Evolutionary conservation across 2,113 vertebrate species (phyloP).

Genomic region (Lasiurus borealis): DNA sequence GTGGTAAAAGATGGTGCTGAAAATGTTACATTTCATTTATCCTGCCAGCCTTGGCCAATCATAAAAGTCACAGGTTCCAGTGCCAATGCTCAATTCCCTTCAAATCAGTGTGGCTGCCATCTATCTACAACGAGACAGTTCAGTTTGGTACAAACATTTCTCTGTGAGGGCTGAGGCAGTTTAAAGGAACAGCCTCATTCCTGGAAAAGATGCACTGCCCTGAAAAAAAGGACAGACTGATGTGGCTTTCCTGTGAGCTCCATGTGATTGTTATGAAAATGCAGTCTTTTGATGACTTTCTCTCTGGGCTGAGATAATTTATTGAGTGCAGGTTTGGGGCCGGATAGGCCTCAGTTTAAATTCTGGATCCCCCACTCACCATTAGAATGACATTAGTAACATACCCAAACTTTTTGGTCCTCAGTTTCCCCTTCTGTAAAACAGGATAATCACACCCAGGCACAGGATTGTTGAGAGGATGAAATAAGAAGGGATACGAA

Average conservation of each 20-base stretch:
- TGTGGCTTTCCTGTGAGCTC: neutral
- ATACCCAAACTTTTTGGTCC: neutral
- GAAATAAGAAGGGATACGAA: too few relatives aligned
- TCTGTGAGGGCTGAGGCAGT: constrained; percentile 12
- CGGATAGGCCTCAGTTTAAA: neutral
- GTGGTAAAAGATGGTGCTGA: constrained; percentile 49
- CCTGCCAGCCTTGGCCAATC: neutral
- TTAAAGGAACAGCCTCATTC: constrained; percentile 60
- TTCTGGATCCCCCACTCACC: neutral
- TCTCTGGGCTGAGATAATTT: neutral
- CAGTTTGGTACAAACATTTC: constrained; percentile 36
- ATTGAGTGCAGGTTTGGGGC: neutral
- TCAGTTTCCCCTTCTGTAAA: constrained; percentile 31
- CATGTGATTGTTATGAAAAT: neutral
- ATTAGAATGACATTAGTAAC: neutral
- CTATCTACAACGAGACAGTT: constrained; percentile 58
- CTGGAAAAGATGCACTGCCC: constrained; percentile 32
- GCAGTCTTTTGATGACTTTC: neutral
- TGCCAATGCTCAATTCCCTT: constrained; percentile 54
- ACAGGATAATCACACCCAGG: neutral
- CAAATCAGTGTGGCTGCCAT: constrained; percentile 54
- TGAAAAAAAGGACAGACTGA: constrained; percentile 5
- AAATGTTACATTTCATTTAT: constrained; percentile 45
- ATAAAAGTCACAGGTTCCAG: constrained; percentile 37
- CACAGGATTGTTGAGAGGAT: neutral